A percentile compares a stretch with the other conserved stretches of the same genome.
phyloP scores from a whole-genome alignment of 2,888 invertebrate species.

The Volucella inflata region DNA sequence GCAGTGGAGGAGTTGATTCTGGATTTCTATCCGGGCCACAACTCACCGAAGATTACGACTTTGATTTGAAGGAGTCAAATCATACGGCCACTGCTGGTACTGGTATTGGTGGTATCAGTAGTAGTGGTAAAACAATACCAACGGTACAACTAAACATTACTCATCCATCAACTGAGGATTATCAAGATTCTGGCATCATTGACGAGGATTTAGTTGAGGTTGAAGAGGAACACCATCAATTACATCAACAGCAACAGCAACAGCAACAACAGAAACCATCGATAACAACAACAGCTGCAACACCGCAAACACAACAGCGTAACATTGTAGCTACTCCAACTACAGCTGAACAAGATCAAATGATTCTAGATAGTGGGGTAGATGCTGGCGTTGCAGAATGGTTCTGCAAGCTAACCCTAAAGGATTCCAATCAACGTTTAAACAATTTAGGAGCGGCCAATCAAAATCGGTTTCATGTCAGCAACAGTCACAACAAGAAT shows the following conservation, averaged over 20 bases:
- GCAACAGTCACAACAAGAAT: constrained; percentile 25
- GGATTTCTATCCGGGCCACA: constrained; percentile 84
- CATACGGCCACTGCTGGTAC: not conserved
- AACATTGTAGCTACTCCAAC: constrained; percentile 66
- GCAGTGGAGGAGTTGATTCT: constrained; percentile 81
- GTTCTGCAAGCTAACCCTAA: constrained; percentile 86
- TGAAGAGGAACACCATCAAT: constrained; percentile 60
- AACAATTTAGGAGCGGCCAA: constrained; percentile 70
- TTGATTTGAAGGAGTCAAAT: constrained; percentile 73
- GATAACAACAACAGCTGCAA: constrained; percentile 68
- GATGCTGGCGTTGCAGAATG: constrained; percentile 86
- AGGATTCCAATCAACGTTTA: constrained; percentile 79
- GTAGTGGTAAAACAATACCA: constrained; percentile 41
- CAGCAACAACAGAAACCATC: constrained; percentile 50
- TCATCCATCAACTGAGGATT: constrained; percentile 40
- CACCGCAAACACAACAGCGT: constrained; percentile 69
- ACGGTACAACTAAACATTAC: constrained; percentile 64
- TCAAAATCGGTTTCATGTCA: constrained; percentile 19
- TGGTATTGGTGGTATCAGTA: constrained; percentile 30
- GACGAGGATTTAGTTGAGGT: constrained; percentile 76
- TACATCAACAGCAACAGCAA: constrained; percentile 52
- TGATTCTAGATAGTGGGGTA: constrained; percentile 88
- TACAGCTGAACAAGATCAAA: constrained; percentile 79
- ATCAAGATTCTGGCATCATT: constrained; percentile 79
- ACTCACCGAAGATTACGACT: constrained; percentile 75